Evolutionary conservation across 2,113 vertebrate species (phyloP), one percentile per base, ranked within the genome.

Genomic region (Myotis davidii): DNA sequence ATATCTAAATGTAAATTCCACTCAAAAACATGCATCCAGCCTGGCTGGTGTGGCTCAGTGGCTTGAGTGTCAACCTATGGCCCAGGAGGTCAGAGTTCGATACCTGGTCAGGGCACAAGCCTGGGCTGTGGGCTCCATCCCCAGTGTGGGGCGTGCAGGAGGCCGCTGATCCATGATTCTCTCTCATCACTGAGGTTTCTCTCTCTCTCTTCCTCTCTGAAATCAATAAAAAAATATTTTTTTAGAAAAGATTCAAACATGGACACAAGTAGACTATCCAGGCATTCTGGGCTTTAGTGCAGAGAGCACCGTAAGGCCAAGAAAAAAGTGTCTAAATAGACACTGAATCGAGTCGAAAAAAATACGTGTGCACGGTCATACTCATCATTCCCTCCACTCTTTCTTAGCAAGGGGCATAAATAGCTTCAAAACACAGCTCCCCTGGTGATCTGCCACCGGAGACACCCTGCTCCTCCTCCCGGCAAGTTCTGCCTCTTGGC

Each of bases 391-490:
- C 13, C 42, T 82, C 94, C 72, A 4, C 9, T 52, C 92, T 96
- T 90, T 45, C 90, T 54, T 37, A 82, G 92, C 91, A 81, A 32
- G 61, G 48, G 37, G 90, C 54, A 88, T 88, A 94, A 97, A 98
- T 88, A 97, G 93, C 96, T 94, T 88, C 65, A 77, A 88, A 78
- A 8, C 20, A 17, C 90, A 69, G 64, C 73, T 52, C 91, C 92
- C 87, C 85, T 91, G 77, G 91, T 94, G 92, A 96, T 34, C 95
- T 16, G 85, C 70, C 97, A 97, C 50, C 94, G 61, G 97, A 96
- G 98, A 90, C 78, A 0, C 18, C 34, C 85, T 92, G 86, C 72
- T 94, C 91, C 34, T 0, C 27, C 27, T 92, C 95, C 67, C 81
- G 6, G n/a, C 56, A 0, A 0, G 32, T 25, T 94, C 69, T 73